A percentile compares a stretch with the other conserved stretches of the same genome.
Evolutionary conservation across 2,888 invertebrate species (phyloP).

Genomic region (Amblyjoppa proteus): DNA sequence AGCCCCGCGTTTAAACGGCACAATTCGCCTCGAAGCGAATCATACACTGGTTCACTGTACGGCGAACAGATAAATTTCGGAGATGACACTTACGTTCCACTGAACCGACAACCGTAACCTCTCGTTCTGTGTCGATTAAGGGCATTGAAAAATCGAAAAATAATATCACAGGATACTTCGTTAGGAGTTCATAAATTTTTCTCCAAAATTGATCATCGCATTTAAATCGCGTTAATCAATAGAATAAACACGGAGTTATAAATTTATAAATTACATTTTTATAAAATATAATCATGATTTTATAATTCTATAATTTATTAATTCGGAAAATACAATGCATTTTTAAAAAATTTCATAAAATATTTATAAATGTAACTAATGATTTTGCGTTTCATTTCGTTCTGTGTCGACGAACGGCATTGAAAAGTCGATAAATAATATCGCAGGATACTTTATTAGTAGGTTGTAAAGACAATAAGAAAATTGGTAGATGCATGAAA

Average conservation of each 20-base stretch:
- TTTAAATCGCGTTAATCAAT: neutral
- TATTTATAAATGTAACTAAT: neutral
- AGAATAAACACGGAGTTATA: neutral
- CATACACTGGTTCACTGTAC: slow-evolving; percentile 10
- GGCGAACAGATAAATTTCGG: slow-evolving; percentile 11
- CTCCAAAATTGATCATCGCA: neutral
- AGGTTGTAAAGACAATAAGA: too few relatives aligned
- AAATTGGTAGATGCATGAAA: neutral
- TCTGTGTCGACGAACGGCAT: neutral
- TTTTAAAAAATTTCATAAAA: neutral
- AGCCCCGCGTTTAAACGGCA: neutral
- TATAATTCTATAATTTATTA: neutral
- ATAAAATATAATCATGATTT: neutral
- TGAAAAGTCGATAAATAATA: slow-evolving; percentile 2
- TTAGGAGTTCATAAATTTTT: too few relatives aligned
- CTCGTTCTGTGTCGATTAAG: neutral
- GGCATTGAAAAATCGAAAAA: slow-evolving; percentile 1
- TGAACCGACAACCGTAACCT: neutral
- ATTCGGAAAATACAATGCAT: neutral
- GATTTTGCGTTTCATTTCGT: neutral
- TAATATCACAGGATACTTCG: neutral
- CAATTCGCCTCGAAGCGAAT: slow-evolving; percentile 16
- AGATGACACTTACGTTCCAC: neutral
- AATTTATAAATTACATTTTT: neutral
- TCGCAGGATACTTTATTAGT: neutral